Percentiles rank a stretch among this genome's conserved stretches.
Conservation (phyloP, 2,113 vertebrate genomes). For the Nymphicus hollandicus region DNA sequence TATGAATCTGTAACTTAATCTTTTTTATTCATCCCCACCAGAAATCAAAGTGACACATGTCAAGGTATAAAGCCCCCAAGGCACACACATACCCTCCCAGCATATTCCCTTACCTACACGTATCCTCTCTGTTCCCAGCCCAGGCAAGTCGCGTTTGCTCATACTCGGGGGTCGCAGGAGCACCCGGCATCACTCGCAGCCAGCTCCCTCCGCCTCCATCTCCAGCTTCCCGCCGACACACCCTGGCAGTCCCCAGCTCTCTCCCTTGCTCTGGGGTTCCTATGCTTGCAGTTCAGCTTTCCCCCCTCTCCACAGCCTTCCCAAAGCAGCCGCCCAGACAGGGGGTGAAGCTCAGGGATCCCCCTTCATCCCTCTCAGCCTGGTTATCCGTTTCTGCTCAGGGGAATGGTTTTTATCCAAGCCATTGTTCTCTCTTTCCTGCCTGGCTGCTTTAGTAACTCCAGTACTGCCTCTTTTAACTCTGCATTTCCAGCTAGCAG, state of each 20-base stretch:
- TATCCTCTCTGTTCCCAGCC: neutral
- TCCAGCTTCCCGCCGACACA: neutral
- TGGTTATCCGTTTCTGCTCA: neutral
- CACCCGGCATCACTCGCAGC: accelerated
- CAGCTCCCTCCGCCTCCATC: neutral
- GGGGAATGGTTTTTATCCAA: neutral
- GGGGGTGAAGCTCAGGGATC: neutral
- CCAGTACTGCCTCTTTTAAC: neutral
- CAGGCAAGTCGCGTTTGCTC: neutral
- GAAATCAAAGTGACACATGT: neutral
- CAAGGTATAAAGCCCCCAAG: neutral
- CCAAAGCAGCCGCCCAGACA: neutral
- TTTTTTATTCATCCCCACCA: neutral
- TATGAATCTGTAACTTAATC: neutral
- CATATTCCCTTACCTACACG: neutral
- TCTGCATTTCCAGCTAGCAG: neutral
- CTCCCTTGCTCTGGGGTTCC: neutral
- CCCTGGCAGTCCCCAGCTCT: neutral
- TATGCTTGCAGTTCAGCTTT: accelerated
- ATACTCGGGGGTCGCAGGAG: accelerated
- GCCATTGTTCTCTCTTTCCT: conserved; percentile 40
- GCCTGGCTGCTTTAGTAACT: neutral
- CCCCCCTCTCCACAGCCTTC: neutral
- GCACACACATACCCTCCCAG: neutral
- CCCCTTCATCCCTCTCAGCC: neutral